Conservation (phyloP, 2,888 invertebrate genomes). For the Heliconius hortense region DNA sequence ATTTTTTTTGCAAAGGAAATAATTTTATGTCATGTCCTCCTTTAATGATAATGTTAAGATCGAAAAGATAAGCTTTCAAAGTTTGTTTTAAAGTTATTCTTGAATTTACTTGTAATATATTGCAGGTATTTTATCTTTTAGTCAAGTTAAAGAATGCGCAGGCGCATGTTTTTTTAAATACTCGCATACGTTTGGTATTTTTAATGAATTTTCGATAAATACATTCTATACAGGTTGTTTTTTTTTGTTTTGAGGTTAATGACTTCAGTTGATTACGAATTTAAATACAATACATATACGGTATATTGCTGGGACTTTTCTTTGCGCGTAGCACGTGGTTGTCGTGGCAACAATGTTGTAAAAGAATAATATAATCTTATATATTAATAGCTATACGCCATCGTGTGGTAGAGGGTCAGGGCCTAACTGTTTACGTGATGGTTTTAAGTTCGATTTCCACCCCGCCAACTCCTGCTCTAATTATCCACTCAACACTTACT, state of each 20-base stretch:
- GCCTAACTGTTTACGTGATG: too few relatives aligned
- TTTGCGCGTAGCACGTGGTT: neutral
- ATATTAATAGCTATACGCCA: too few relatives aligned
- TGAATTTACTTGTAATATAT: conserved; percentile 13
- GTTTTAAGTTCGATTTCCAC: too few relatives aligned
- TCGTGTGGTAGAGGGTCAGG: too few relatives aligned
- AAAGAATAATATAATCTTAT: too few relatives aligned
- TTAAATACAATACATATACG: neutral
- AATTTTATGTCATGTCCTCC: conserved; percentile 17
- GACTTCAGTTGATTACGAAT: neutral
- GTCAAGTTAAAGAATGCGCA: neutral
- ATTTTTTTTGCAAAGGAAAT: conserved; percentile 25
- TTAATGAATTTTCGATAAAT: conserved; percentile 5
- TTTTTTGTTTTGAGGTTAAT: neutral
- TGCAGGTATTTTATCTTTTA: conserved; percentile 4
- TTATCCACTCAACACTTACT: too few relatives aligned
- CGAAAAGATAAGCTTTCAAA: conserved; percentile 15
- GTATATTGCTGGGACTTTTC: neutral
- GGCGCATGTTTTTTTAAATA: conserved; percentile 16
- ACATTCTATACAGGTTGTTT: too few relatives aligned
- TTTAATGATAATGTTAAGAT: conserved; percentile 28
- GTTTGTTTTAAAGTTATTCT: conserved; percentile 19
- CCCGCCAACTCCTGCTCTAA: too few relatives aligned
- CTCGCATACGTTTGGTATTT: neutral
- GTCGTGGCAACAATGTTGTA: neutral